Evolutionary conservation across 1,140 invertebrate genomes (phyloP).

Genomic region (Brachionus rubens): DNA sequence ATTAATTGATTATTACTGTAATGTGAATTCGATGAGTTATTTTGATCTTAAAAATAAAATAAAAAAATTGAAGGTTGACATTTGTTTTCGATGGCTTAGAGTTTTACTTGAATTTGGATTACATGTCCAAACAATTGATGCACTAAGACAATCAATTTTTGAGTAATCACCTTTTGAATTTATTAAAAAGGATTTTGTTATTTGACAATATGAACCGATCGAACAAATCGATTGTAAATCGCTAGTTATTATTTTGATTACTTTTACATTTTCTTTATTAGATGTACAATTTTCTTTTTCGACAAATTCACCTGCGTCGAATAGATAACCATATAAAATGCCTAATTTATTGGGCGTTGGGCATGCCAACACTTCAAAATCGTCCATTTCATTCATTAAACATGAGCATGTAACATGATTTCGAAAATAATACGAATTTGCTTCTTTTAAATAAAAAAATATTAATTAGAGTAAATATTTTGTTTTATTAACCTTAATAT

Average conservation of each 20-base stretch:
- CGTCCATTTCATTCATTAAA: neutral
- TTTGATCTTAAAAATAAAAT: neutral
- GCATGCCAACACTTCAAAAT: neutral
- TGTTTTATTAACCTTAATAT: too few species aligned
- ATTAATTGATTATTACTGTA: too few species aligned
- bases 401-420: neutral
- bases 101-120: neutral
- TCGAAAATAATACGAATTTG: neutral
- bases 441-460: neutral
- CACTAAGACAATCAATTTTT: conserved; percentile 7
- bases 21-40: neutral
- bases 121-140: conserved; percentile 19
- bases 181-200: conserved; percentile 8
- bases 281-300: neutral
- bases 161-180: neutral
- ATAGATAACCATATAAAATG: neutral
- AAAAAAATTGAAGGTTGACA: neutral
- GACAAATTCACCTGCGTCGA: neutral
- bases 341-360: neutral
- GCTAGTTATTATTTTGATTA: neutral
- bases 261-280: neutral
- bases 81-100: too few species aligned
- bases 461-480: too few species aligned
- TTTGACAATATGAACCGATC: neutral
- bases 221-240: conserved; percentile 2